phyloP scores from a whole-genome alignment of 35 echinoderm and acorn worm genomes.

The Ophioderma brevispina region DNA sequence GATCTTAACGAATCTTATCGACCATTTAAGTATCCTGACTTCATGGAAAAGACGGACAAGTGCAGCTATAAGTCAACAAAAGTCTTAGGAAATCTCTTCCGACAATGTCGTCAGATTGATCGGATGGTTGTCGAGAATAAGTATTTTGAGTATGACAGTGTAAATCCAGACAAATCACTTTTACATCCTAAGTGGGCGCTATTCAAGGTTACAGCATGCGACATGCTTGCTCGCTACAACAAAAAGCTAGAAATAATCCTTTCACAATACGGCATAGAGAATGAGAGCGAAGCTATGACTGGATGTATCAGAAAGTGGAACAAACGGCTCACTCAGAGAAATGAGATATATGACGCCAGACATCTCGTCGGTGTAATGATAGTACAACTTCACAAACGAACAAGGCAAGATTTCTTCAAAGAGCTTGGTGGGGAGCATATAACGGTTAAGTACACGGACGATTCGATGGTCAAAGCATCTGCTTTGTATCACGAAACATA shows the following conservation, averaged over 20 bases:
- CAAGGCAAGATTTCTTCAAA: neutral
- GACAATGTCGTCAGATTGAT: slow-evolving; percentile 14
- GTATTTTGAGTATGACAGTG: neutral
- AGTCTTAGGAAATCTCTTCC: neutral
- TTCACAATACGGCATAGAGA: slow-evolving; percentile 20
- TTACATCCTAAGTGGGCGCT: neutral
- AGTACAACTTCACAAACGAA: neutral
- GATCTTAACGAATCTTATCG: neutral
- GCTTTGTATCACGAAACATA: slow-evolving; percentile 7
- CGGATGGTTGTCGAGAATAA: neutral
- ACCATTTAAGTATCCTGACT: slow-evolving; percentile 22
- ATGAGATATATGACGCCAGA: slow-evolving; percentile 1
- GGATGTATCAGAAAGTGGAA: neutral
- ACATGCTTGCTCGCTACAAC: neutral
- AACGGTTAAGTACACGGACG: neutral
- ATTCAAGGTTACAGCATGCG: neutral
- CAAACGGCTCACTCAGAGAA: neutral
- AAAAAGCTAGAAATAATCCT: neutral
- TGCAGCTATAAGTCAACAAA: neutral
- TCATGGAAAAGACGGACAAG: slow-evolving; percentile 24
- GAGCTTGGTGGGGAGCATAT: neutral
- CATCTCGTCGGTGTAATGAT: neutral
- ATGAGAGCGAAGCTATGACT: neutral
- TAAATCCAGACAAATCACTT: neutral
- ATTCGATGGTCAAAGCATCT: neutral